Conservation (phyloP, 2,113 vertebrate genomes). For the Corythaeola cristata region DNA sequence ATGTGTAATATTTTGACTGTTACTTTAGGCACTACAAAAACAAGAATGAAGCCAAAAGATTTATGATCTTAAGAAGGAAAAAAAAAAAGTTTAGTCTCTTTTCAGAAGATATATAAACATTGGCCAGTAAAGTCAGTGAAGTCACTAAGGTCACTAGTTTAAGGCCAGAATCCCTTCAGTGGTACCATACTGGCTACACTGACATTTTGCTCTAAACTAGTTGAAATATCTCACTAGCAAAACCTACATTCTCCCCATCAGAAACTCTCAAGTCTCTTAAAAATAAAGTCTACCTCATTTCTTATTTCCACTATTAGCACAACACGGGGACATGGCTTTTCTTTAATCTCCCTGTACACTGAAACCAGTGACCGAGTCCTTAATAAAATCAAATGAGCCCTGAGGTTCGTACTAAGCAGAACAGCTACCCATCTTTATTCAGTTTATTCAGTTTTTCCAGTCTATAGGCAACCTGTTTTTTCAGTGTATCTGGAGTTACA, state of each 20-base stretch:
- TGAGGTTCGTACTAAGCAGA: background rate
- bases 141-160: background rate
- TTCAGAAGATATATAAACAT: background rate
- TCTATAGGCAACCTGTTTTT: background rate
- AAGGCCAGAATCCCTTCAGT: background rate
- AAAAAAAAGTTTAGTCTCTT: background rate
- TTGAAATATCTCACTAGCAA: background rate
- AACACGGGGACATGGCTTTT: accelerated
- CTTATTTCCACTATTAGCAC: background rate
- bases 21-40: background rate
- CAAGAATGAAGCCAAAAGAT: background rate
- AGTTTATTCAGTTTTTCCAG: background rate
- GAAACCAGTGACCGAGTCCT: background rate
- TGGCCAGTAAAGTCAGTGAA: background rate
- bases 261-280: no score
- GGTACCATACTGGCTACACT: no score
- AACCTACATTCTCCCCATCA: background rate
- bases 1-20: accelerated
- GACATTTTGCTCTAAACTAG: background rate
- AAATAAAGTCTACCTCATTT: background rate
- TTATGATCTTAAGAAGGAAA: background rate
- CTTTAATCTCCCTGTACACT: no score
- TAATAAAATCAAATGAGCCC: background rate
- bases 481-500: background rate
- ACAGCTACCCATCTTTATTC: background rate